Base-by-base conservation (phyloP, 2,888 invertebrate species). In the Parelbella ahira region DNA sequence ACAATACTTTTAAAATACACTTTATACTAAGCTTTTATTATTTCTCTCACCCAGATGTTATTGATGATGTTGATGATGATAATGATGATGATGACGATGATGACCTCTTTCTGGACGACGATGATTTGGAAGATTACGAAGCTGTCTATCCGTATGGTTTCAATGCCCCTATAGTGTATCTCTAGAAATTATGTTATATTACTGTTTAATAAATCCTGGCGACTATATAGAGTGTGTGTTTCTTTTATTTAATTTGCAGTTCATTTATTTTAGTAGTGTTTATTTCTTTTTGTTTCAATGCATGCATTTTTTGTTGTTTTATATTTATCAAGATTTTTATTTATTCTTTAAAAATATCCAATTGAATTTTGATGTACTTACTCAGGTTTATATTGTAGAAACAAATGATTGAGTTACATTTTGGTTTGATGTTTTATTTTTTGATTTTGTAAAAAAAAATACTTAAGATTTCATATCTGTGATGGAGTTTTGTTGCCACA, bases 41-140 rank as follows among this genome's bases (percentile, higher is more conserved):
- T n/a, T n/a, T n/a, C n/a, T n/a, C n/a, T n/a, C n/a, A n/a, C n/a
- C n/a, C n/a, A n/a, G n/a, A n/a, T n/a, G n/a, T n/a, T n/a, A n/a
- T n/a, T n/a, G n/a, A n/a, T n/a, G n/a, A n/a, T n/a, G n/a, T n/a
- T n/a, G n/a, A n/a, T n/a, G n/a, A n/a, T n/a, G n/a, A n/a, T n/a
- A n/a, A n/a, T n/a, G n/a, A n/a, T n/a, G 81, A 77, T 37, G 80
- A 82, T 18, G 37, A 36, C 6, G 19, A 18, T 12, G 41, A 36
- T 21, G 80, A 78, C 15, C 29, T 68, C 21, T 74, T 65, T 34
- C 44, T 76, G 45, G 77, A 75, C 4, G 73, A 78, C 2, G 78
- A 76, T 2, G 33, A 27, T 4, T 46, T 72, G 13, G 69, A 75
- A 4, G 70, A 79, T 9, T 63, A 63, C 34, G 73, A 74, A 6